Base-by-base conservation (phyloP, 1,140 invertebrate species). In the Oncopeltus fasciatus region DNA sequence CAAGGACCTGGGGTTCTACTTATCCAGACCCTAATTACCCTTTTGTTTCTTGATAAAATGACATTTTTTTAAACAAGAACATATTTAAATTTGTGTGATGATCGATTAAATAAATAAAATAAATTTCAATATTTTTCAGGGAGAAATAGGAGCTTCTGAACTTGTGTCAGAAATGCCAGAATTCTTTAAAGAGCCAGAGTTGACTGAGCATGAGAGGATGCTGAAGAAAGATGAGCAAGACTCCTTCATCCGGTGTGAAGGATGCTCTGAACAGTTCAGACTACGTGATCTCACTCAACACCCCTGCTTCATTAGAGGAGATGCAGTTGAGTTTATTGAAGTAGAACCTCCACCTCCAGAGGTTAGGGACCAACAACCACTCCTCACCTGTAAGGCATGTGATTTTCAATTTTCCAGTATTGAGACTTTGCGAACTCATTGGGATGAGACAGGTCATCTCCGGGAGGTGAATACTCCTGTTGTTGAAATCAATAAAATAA, bases 401-500 rank as follows among this genome's bases (percentile, higher is more conserved):
- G 29, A 44, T 24, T 26, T 38, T 5, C 53, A 65, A 29, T 65
- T 65, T 38, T 31, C 43, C 16, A 57, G 31, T 12, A 61, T 62
- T 28, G 51, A 33, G 9, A 21, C 38, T 5, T 33, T 65, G 20
- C 47, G 64, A 24, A 43, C 57, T 20, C 64, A 65, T 49, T 65
- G 64, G 64, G 49, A 65, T 27, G 12, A 58, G 12, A 65, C 59
- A n/a, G 64, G 64, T 5, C 64, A 65, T 44, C 20, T 51, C 1
- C 44, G 60, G 24, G 60, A 65, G 28, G 64, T 65, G 27, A 51
- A 43, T 29, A 65, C 64, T n/a, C 43, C 51, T 12, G 44, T 33
- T 38, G 20, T 59, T 21, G 64, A 65, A 14, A n/a, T 65, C 20
- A 65, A 65, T 20, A 65, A 57, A 59, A 65, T 65, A 1, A 61